phyloP scores from a whole-genome alignment of 2,888 invertebrate species.

The Automeris io region DNA sequence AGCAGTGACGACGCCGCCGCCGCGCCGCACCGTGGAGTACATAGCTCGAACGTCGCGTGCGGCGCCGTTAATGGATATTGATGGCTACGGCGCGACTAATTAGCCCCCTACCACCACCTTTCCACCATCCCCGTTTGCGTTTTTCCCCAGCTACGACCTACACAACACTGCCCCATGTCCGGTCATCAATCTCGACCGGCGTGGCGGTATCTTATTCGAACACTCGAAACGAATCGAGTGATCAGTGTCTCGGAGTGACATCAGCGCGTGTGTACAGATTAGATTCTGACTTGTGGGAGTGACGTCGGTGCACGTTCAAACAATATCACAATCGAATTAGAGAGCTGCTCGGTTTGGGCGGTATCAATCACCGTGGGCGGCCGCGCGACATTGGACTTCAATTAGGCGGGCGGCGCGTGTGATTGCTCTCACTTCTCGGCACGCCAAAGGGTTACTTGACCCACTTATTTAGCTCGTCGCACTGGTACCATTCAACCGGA shows the following conservation, averaged over 20 bases:
- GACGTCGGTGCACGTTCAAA: slow-evolving; percentile 54
- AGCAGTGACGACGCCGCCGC: slow-evolving; percentile 25
- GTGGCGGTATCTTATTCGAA: slow-evolving; percentile 34
- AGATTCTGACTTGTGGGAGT: slow-evolving; percentile 40
- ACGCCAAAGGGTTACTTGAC: slow-evolving; percentile 72
- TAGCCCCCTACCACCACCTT: slow-evolving; percentile 54
- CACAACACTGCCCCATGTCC: slow-evolving; percentile 32
- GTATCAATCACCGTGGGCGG: slow-evolving; percentile 75
- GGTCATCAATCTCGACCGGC: slow-evolving; percentile 41
- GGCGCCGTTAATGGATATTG: slow-evolving; percentile 75
- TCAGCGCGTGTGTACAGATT: slow-evolving; percentile 43
- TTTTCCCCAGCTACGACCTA: slow-evolving; percentile 36
- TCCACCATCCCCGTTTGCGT: slow-evolving; percentile 32
- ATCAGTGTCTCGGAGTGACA: slow-evolving; percentile 40
- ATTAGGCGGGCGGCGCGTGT: slow-evolving; percentile 72
- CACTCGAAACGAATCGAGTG: slow-evolving; percentile 36
- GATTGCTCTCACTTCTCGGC: slow-evolving; percentile 67
- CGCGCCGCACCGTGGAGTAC: slow-evolving; percentile 26
- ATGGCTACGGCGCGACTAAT: slow-evolving; percentile 70
- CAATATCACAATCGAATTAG: slow-evolving; percentile 71
- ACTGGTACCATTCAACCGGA: slow-evolving; percentile 44
- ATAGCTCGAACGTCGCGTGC: slow-evolving; percentile 56
- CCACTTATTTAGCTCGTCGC: slow-evolving; percentile 61
- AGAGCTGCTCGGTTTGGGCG: slow-evolving; percentile 55
- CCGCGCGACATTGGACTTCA: slow-evolving; percentile 74